Conservation (phyloP, 2,888 invertebrate species). For the Apamea crenata region DNA sequence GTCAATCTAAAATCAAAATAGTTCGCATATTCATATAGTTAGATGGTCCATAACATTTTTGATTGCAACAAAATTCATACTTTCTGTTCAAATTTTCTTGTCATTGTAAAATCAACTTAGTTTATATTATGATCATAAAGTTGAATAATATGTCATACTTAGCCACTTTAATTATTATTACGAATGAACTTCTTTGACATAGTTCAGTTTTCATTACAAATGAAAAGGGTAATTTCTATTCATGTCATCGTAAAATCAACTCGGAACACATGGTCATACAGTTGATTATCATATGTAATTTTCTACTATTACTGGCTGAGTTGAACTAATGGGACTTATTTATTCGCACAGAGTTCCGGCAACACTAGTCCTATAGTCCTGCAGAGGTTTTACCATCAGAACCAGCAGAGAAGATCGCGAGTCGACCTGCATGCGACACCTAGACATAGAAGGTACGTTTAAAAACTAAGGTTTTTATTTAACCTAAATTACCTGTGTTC, state of each 20-base stretch:
- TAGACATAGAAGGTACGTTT: slow-evolving; percentile 84
- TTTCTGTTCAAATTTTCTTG: neutral
- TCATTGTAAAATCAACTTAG: slow-evolving; percentile 7
- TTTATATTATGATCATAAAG: neutral
- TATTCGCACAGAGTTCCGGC: slow-evolving; percentile 88
- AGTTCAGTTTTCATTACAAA: slow-evolving; percentile 2
- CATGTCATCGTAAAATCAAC: slow-evolving; percentile 12
- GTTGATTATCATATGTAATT: neutral
- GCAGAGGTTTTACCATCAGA: slow-evolving; percentile 94
- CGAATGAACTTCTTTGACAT: slow-evolving; percentile 2
- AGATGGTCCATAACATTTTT: neutral
- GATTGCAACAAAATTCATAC: neutral
- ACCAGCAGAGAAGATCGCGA: slow-evolving; percentile 92
- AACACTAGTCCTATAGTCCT: slow-evolving; percentile 95
- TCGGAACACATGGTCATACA: neutral
- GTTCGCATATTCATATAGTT: neutral
- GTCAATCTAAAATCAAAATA: neutral
- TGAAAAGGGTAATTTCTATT: slow-evolving; percentile 8
- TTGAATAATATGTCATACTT: slow-evolving; percentile 8
- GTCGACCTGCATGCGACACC: slow-evolving; percentile 87
- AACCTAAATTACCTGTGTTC: neutral
- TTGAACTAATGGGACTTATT: neutral
- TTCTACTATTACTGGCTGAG: neutral
- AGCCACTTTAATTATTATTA: neutral
- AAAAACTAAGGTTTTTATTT: neutral